Evolutionary conservation across 2,113 vertebrate species (phyloP), one percentile per base, ranked within the genome.

Genomic region (Neoarius graeffei): DNA sequence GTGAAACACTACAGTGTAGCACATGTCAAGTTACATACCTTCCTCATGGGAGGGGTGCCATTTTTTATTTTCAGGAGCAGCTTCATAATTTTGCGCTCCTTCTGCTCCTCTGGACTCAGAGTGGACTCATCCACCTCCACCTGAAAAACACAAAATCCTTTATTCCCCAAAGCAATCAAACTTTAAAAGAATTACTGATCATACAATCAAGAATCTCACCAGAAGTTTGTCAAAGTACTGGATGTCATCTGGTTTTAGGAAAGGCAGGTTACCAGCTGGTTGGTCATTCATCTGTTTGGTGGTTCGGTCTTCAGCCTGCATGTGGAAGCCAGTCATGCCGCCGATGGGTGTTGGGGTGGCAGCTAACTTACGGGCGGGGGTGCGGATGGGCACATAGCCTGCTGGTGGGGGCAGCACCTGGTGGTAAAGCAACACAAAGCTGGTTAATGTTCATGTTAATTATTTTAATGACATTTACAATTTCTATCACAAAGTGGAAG

Each of bases 71-170:
- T 99, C 91, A 99, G 94, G 89, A 99, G 96, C 81, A 99, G 94
- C 89, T 99, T 99, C 98, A 99, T 99, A 91, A 99, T 99, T 96
- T 99, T 99, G 91, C 98, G 96, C 88, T 99, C 98, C 83, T 99
- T 99, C 91, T 99, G 98, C 69, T 99, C 98, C 91, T 99, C 98
- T 0, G 98, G 98, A 92, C 97, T 99, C 89, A 99, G 95, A 8
- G 98, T 99, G 27, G 98, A 99, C 92, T 99, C 98, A 88, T 99
- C 98, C 86, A 99, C 98, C 94, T 99, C 98, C 90, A 99, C 98
- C 98, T 99, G 56, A 86, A 90, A 88, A 11, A 52, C 8, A 84
- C 17, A 17, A 52, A 50, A n/a, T 30, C 6, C 0, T 56, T 56
- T 80, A 80, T 3, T 56, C 80, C 10, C 17, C 11, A 14, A 35